A percentile compares a stretch with the other conserved stretches of the same genome.
These are phyloP conservation scores for Paracanthobrama guichenoti DNA, from an alignment of 2,113 vertebrate genomes.

Conservation along the genomic window DNA sequence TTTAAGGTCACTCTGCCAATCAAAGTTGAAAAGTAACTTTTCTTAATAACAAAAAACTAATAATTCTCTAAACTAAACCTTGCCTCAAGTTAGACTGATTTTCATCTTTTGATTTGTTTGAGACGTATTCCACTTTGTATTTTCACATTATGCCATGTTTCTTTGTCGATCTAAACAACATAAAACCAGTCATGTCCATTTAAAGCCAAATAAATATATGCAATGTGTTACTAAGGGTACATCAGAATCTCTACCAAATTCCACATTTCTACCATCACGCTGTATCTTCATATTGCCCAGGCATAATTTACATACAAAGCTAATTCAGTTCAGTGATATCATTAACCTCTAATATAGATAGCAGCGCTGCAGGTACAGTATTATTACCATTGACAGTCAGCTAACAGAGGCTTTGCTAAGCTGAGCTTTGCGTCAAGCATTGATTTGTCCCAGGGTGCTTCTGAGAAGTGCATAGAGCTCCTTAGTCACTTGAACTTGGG, in stretches of 20 bases:
- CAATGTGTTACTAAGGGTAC: background rate
- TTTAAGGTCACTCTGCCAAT: background rate
- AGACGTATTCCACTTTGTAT: too few species aligned
- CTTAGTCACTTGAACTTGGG: conserved; percentile 37
- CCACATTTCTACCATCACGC: background rate
- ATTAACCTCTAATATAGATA: conserved; percentile 9
- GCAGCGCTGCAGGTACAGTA: background rate
- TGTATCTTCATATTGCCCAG: background rate
- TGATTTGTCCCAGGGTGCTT: conserved; percentile 40
- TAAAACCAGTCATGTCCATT: background rate
- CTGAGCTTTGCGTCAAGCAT: conserved; percentile 22
- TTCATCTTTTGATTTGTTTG: too few species aligned
- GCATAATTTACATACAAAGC: conserved; percentile 8
- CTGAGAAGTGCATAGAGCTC: conserved; percentile 27
- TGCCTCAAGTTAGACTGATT: background rate
- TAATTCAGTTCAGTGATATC: conserved; percentile 10
- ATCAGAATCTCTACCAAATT: background rate
- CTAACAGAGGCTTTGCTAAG: conserved; percentile 12
- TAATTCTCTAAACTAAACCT: background rate
- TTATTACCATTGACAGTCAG: conserved; percentile 8
- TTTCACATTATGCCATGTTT: too few species aligned
- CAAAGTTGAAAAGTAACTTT: background rate
- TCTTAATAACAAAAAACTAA: background rate
- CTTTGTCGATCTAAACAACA: background rate
- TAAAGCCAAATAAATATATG: background rate